Evolutionary conservation across 2,113 vertebrate species (phyloP), one percentile per base, ranked within the genome.

Genomic region (Ondatra zibethicus): DNA sequence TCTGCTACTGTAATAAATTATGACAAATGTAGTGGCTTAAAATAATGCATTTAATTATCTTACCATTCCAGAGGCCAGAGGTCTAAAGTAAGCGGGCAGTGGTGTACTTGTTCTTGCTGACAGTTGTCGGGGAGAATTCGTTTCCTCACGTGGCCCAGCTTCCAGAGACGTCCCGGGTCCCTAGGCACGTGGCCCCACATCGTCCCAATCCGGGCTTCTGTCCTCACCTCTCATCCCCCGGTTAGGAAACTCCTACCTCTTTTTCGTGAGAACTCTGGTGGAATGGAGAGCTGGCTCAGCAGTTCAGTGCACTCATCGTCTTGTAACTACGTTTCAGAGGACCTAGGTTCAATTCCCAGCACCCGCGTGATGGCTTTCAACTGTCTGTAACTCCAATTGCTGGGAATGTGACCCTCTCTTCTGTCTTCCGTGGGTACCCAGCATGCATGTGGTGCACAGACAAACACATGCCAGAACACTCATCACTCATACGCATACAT

Each of bases 31-130:
- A 70, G 42, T 58, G 61, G 42, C 91, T 96, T 94, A 89, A 93
- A 95, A 82, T 63, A 88, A 92, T 72, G 66, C 70, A 52, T 72
- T 85, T 78, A 52, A 58, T 88, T 65, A 82, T 42, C 90, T 95
- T 88, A 88, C 13, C 50, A 23, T 45, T 72, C 89, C 89, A 66
- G 75, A 80, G 87, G 36, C 52, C 89, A 63, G 55, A 90, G 50
- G 66, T 47, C 70, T 77, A 81, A 52, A 82, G 85, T 13, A 39
- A 78, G 85, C 33, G 0, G 5, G 45, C 65, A 68, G 42, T 13
- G 47, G n/a, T 78, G 31, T 17, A 4, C 19, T 25, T 73, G 75
- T 39, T 78, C 21, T 65, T 76, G 52, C 80, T 4, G 25, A 73
- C 42, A 31, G 36, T 65, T 55, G 9, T 4, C 16, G 2, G 25